Evolutionary conservation across 1,140 invertebrate genomes (phyloP).

Genomic region (Conus betulinus): DNA sequence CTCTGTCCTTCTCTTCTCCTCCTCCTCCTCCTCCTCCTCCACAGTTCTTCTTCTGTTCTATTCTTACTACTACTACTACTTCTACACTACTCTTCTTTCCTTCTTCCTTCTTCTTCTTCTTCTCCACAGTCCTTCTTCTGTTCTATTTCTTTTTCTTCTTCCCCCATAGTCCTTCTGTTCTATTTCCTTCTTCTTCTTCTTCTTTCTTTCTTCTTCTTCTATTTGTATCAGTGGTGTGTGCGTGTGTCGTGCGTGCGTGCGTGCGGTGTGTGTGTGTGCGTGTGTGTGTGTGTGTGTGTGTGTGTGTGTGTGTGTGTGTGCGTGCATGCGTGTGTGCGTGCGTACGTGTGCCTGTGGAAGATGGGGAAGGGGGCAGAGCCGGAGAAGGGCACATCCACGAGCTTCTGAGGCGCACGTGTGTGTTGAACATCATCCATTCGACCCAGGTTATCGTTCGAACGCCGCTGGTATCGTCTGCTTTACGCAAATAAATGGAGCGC

Average conservation of each 20-base stretch:
- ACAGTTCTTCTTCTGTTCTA: no score
- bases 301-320: constrained; percentile 3
- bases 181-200: neutral
- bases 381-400: no score
- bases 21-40: neutral
- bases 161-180: neutral
- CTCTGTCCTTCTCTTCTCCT: neutral
- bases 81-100: neutral
- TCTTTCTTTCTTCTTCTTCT: neutral
- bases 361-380: neutral
- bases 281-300: no score
- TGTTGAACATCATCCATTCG: no score
- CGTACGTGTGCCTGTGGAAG: neutral
- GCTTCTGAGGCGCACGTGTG: no score
- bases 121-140: neutral
- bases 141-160: neutral
- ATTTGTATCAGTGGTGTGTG: neutral
- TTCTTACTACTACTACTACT: neutral
- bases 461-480: no score
- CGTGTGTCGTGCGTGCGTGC: neutral
- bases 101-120: neutral
- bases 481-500: no score
- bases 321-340: constrained; percentile 12
- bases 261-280: neutral
- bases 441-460: no score